phyloP scores from a whole-genome alignment of 2,113 vertebrate genomes.

The Pollimyrus isidori region DNA sequence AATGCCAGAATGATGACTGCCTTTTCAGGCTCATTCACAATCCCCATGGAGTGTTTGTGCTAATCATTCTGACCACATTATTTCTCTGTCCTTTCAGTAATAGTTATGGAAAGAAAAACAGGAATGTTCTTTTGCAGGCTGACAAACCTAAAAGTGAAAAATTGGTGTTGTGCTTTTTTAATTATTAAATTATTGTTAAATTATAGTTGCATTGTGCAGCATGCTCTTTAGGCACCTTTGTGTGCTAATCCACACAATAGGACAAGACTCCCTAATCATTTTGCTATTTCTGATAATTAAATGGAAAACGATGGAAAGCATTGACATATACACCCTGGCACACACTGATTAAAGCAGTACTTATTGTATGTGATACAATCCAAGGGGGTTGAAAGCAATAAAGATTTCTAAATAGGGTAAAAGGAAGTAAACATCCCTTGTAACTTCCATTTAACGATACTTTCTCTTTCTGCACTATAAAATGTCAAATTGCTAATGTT shows the following conservation, averaged over 20 bases:
- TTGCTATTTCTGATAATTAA: constrained; percentile 2
- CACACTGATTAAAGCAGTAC: not conserved
- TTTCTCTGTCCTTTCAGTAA: not conserved
- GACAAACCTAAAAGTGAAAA: not conserved
- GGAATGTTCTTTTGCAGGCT: not conserved
- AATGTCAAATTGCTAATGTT: not conserved
- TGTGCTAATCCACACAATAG: not conserved
- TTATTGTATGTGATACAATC: not conserved
- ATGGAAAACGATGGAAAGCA: not conserved
- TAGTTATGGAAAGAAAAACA: not conserved
- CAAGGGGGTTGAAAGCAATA: too few species aligned
- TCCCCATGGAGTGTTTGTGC: not conserved
- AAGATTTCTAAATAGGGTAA: not conserved
- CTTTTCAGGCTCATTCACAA: not conserved
- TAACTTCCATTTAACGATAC: not conserved
- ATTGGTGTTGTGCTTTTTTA: not conserved
- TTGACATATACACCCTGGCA: not conserved
- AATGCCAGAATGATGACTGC: not conserved
- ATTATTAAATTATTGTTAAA: too few species aligned
- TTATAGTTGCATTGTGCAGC: not conserved
- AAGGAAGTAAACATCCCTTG: not conserved
- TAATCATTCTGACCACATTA: not conserved
- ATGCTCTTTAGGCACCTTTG: not conserved
- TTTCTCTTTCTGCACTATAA: not conserved
- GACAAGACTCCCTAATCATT: not conserved